Percentiles rank a stretch among this genome's conserved stretches.
These are phyloP conservation scores for Zonitis immaculata DNA, from an alignment of 2,888 invertebrate species.

Conservation along the genomic window DNA sequence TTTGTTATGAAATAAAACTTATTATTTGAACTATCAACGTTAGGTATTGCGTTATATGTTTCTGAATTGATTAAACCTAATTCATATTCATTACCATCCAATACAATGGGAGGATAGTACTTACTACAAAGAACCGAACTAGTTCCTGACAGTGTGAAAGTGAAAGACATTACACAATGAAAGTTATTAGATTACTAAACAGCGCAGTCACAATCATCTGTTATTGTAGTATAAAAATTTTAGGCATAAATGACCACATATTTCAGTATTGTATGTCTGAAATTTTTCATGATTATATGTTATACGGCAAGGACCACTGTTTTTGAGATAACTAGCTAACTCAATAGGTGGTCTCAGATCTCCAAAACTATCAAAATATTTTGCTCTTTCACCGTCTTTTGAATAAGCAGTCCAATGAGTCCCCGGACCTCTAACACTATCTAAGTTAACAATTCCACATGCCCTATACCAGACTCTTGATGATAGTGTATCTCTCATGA, in stretches of 20 bases:
- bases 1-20: background rate
- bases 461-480: conserved; percentile 23
- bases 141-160: conserved; percentile 22
- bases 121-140: conserved; percentile 19
- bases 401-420: conserved; percentile 18
- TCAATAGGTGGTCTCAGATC: conserved; percentile 13
- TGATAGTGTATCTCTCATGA: conserved; percentile 42
- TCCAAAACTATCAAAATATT: conserved; percentile 16
- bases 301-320: background rate
- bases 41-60: conserved; percentile 28
- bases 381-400: conserved; percentile 5
- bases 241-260: conserved; percentile 16
- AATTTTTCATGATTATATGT: conserved; percentile 8
- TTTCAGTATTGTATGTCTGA: conserved; percentile 5
- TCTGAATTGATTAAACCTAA: conserved; percentile 22
- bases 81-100: conserved; percentile 18
- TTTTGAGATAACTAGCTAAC: conserved; percentile 9
- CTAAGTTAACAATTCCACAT: conserved; percentile 32
- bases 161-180: conserved; percentile 17
- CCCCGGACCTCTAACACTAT: conserved; percentile 16
- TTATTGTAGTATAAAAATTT: conserved; percentile 17
- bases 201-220: background rate
- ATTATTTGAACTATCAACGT: conserved; percentile 10
- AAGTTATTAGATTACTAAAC: conserved; percentile 18
- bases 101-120: conserved; percentile 21